Evolutionary conservation across 2,888 invertebrate species (phyloP).

Genomic region (Dryocosmus kuriphilus): DNA sequence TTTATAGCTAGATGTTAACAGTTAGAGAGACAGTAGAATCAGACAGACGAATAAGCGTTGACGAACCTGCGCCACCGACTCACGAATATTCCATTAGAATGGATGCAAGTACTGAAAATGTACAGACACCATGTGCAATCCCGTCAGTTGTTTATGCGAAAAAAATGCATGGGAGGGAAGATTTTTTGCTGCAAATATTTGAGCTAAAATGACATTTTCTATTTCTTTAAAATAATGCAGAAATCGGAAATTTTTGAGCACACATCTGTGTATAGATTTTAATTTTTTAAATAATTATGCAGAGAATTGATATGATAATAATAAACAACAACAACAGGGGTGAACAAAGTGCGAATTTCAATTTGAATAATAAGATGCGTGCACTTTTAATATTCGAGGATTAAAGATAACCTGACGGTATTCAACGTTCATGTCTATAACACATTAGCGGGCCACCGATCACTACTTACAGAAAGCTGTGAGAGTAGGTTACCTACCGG

Average conservation of each 20-base stretch:
- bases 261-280: too few relatives aligned
- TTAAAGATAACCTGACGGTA: conserved; percentile 56
- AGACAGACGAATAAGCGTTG: conserved; percentile 40
- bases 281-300: too few relatives aligned
- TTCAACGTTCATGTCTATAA: conserved; percentile 16
- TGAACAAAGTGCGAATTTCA: conserved; percentile 58
- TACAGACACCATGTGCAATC: background rate
- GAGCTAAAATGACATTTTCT: too few relatives aligned
- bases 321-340: background rate
- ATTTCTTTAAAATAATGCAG: too few relatives aligned
- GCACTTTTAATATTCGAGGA: conserved; percentile 61
- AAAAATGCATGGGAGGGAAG: too few relatives aligned
- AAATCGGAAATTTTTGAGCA: too few relatives aligned
- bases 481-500: conserved; percentile 9
- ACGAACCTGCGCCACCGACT: conserved; percentile 39
- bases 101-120: conserved; percentile 4
- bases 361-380: conserved; percentile 63
- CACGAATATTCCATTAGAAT: conserved; percentile 22
- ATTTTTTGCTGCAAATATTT: too few relatives aligned
- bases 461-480: conserved; percentile 59
- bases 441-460: background rate
- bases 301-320: background rate
- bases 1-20: conserved; percentile 39
- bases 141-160: background rate
- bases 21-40: conserved; percentile 40